These are phyloP conservation scores for Papilio machaon DNA, from an alignment of 1,140 invertebrate genomes.

Conservation along the genomic window DNA sequence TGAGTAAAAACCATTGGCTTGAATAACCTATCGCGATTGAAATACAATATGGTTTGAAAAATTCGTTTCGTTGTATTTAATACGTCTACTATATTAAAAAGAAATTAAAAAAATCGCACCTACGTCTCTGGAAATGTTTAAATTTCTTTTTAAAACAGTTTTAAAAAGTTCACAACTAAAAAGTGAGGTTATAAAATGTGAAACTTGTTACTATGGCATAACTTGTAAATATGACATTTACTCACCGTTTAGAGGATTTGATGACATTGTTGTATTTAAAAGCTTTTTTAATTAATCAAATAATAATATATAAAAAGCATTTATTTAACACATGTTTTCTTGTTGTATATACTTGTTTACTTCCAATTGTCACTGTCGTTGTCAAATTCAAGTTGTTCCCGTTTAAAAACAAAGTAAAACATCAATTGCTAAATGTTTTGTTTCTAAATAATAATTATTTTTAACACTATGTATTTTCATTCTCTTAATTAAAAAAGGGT, in stretches of 20 bases:
- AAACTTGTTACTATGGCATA: constrained; percentile 26
- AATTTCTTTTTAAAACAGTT: not conserved
- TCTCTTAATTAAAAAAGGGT: no score
- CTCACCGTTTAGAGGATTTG: constrained; percentile 56
- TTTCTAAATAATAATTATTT: not conserved
- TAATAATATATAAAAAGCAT: not conserved
- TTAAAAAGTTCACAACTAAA: not conserved
- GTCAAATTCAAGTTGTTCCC: not conserved
- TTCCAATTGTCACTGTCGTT: not conserved
- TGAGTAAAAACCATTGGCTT: no score
- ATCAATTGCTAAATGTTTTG: no score
- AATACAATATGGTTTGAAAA: no score
- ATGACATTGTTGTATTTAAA: constrained; percentile 50
- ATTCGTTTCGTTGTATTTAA: no score
- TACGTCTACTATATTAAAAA: no score
- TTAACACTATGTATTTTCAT: no score
- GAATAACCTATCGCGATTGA: no score
- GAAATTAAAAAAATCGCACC: no score
- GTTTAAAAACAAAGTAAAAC: not conserved
- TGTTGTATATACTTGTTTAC: not conserved
- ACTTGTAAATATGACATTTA: not conserved
- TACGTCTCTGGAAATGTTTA: not conserved
- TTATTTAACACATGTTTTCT: constrained; percentile 2
- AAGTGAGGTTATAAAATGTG: constrained; percentile 39
- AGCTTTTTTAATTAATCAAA: not conserved